These are phyloP conservation scores for Polydesmus complanatus DNA, from an alignment of 2,888 invertebrate genomes.

Conservation along the genomic window DNA sequence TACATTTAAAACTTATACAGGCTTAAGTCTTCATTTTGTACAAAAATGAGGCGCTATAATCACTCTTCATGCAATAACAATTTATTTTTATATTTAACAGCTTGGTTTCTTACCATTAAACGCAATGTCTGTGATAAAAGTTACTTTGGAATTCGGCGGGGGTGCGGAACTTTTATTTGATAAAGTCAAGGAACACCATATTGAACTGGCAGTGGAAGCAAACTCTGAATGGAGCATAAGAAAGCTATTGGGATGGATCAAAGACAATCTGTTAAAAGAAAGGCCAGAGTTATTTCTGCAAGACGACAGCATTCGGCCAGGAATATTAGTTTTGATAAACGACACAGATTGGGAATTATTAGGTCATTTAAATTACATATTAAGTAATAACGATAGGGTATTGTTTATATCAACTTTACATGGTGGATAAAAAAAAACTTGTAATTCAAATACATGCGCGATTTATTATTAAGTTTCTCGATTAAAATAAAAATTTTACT, in stretches of 20 bases:
- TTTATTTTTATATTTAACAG: too few species aligned
- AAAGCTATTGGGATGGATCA: constrained; percentile 64
- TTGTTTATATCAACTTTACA: not conserved
- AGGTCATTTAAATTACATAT: constrained; percentile 26
- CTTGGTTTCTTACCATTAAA: too few species aligned
- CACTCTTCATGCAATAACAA: too few species aligned
- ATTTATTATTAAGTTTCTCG: too few species aligned
- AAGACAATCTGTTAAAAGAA: constrained; percentile 66
- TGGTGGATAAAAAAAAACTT: not conserved
- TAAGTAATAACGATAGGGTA: not conserved
- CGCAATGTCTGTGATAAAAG: too few species aligned
- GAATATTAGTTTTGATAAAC: constrained; percentile 85
- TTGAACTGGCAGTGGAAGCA: constrained; percentile 44
- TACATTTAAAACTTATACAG: too few species aligned
- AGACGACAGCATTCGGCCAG: constrained; percentile 50
- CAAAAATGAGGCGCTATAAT: too few species aligned
- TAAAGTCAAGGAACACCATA: constrained; percentile 56
- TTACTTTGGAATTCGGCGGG: constrained; percentile 39
- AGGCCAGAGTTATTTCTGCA: constrained; percentile 51
- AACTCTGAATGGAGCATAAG: constrained; percentile 47
- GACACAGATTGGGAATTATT: constrained; percentile 90
- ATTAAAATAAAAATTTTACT: too few species aligned
- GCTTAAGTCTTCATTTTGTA: too few species aligned
- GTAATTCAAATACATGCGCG: not conserved
- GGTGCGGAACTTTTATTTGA: constrained; percentile 84